Conservation (phyloP, 64 coral and sea anemone genomes). For the Montipora cactus region DNA sequence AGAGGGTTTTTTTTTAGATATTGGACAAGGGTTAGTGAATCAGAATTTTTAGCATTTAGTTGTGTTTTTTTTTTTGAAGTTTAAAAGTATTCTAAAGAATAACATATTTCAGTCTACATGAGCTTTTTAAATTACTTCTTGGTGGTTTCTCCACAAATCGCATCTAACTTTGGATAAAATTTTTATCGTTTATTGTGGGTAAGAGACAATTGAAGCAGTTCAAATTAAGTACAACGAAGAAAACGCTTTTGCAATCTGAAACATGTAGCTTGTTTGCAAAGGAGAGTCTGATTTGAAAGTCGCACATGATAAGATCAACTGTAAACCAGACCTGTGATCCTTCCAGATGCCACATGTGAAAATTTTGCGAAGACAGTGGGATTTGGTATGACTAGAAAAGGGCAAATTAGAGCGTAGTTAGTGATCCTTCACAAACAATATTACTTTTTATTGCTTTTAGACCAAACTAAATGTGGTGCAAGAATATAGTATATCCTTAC, state of each 20-base stretch:
- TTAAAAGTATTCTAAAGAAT: too few relatives aligned
- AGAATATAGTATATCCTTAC: background rate
- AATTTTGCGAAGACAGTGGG: slow-evolving; percentile 57
- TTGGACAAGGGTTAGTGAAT: too few relatives aligned
- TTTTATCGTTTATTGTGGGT: too few relatives aligned
- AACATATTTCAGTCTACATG: too few relatives aligned
- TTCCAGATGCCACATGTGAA: slow-evolving; percentile 57
- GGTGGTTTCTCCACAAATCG: too few relatives aligned
- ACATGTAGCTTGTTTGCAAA: slow-evolving; percentile 59
- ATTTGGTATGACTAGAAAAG: slow-evolving; percentile 45
- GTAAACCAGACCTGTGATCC: slow-evolving; percentile 52
- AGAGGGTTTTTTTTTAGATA: too few relatives aligned
- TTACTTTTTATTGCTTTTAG: too few relatives aligned
- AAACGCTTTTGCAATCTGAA: background rate
- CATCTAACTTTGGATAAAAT: too few relatives aligned
- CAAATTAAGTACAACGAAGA: background rate
- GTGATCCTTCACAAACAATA: background rate
- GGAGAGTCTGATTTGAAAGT: slow-evolving; percentile 61
- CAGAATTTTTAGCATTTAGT: too few relatives aligned
- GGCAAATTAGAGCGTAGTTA: slow-evolving; percentile 44
- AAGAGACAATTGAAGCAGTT: too few relatives aligned
- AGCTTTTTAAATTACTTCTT: too few relatives aligned
- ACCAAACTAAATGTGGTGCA: background rate
- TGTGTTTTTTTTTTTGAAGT: too few relatives aligned
- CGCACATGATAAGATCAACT: slow-evolving; percentile 20